phyloP scores from a whole-genome alignment of 2,888 invertebrate species.

The Lydus trimaculatus region DNA sequence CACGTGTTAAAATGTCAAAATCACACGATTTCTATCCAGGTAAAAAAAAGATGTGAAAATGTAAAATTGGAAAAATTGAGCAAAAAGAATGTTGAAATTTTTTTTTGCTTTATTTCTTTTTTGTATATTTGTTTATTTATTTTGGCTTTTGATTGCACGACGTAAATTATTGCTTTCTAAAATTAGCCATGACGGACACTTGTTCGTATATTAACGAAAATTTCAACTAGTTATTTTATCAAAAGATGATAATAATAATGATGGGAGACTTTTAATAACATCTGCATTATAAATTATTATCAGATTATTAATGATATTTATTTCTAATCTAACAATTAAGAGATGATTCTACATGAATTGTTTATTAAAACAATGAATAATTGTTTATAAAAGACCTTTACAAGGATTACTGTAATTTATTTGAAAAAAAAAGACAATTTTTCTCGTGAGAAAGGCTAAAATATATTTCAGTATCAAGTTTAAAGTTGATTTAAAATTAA shows the following conservation, averaged over 20 bases:
- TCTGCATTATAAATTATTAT: neutral
- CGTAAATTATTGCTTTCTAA: slow-evolving; percentile 3
- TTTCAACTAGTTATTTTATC: neutral
- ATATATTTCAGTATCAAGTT: too few species aligned
- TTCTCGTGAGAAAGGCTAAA: too few species aligned
- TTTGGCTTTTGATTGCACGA: slow-evolving; percentile 1
- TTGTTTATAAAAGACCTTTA: too few species aligned
- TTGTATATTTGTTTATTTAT: neutral
- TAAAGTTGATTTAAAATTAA: too few species aligned
- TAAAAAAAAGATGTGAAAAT: too few species aligned
- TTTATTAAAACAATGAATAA: too few species aligned
- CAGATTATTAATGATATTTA: neutral
- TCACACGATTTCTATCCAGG: slow-evolving; percentile 99
- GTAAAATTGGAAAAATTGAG: too few species aligned
- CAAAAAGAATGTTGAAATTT: neutral
- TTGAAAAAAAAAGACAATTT: too few species aligned
- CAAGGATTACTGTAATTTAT: too few species aligned
- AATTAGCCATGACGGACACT: slow-evolving; percentile 2
- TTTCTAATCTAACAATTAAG: too few species aligned
- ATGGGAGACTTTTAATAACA: neutral
- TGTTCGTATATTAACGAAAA: neutral
- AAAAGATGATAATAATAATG: neutral
- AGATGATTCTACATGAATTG: too few species aligned
- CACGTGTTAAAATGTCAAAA: slow-evolving; percentile 99
- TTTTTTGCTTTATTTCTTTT: too few species aligned